Evolutionary conservation across 2,113 vertebrate species (phyloP).

Genomic region (Protomyctophum bolini): DNA sequence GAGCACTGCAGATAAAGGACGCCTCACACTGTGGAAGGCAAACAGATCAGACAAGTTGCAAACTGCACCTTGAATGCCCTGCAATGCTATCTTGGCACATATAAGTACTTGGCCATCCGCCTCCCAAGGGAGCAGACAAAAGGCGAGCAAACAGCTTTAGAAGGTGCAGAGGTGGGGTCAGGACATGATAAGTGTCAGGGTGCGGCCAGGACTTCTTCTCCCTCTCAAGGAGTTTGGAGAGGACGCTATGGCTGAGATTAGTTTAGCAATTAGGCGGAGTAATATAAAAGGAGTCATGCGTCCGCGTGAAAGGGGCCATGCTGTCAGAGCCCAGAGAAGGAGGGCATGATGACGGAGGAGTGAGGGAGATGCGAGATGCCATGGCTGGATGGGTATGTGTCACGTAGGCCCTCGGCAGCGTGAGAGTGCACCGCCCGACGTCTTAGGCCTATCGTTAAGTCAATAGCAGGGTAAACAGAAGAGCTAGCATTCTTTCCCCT

Average conservation of each 20-base stretch:
- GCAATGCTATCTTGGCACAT: constrained; percentile 65
- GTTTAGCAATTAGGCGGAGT: constrained; percentile 38
- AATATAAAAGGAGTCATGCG: constrained; percentile 62
- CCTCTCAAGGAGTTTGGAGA: constrained; percentile 43
- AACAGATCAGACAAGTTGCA: constrained; percentile 71
- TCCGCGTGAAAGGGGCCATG: constrained; percentile 57
- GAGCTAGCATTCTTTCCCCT: constrained; percentile 69
- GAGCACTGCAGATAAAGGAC: constrained; percentile 70
- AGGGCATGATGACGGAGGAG: constrained; percentile 68
- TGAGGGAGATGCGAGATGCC: constrained; percentile 60
- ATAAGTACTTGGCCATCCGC: constrained; percentile 64
- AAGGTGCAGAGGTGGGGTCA: constrained; percentile 67
- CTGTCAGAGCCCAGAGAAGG: constrained; percentile 59
- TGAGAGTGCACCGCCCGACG: constrained; percentile 71
- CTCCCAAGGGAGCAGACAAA: constrained; percentile 67
- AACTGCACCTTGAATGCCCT: constrained; percentile 65
- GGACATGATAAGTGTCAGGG: constrained; percentile 72
- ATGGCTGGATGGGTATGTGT: constrained; percentile 67
- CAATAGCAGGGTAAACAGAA: constrained; percentile 77
- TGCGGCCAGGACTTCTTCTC: constrained; percentile 56
- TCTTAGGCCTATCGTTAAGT: constrained; percentile 80
- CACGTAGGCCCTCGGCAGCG: constrained; percentile 70
- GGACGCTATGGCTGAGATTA: constrained; percentile 62
- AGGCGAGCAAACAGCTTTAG: constrained; percentile 66
- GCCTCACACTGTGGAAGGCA: constrained; percentile 55